Conservation (phyloP, 1,140 invertebrate species). For the Drosophila bocqueti region DNA sequence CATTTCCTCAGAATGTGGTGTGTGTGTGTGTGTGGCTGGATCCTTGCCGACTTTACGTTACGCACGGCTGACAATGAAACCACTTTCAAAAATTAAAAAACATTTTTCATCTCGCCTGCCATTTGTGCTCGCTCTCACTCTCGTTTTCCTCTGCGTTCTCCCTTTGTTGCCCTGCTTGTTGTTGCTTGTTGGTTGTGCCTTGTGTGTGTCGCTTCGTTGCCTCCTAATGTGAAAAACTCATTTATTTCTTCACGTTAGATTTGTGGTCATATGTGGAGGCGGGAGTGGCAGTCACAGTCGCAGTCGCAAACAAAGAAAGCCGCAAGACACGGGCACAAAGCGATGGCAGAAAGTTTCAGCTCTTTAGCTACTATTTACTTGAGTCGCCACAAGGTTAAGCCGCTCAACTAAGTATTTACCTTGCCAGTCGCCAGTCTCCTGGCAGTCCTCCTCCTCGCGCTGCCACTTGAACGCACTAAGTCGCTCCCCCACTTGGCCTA, state of each 20-base stretch:
- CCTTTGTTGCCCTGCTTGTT: conserved; percentile 42
- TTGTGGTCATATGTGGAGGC: conserved; percentile 69
- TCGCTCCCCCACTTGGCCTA: conserved; percentile 34
- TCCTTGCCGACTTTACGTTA: conserved; percentile 80
- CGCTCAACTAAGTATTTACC: conserved; percentile 69
- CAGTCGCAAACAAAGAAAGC: conserved; percentile 41
- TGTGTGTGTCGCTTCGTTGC: conserved; percentile 77
- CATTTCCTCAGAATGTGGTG: conserved; percentile 60
- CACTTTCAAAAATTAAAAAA: conserved; percentile 85
- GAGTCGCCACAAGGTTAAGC: conserved; percentile 72
- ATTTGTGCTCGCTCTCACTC: conserved; percentile 64
- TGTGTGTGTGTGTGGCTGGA: conserved; percentile 37
- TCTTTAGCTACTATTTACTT: conserved; percentile 61
- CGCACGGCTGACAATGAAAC: conserved; percentile 85
- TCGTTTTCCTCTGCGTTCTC: conserved; percentile 44
- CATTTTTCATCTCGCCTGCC: conserved; percentile 83
- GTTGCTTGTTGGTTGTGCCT: conserved; percentile 55
- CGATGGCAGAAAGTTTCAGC: conserved; percentile 28
- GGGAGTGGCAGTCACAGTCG: conserved; percentile 2
- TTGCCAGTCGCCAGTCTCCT: conserved; percentile 20
- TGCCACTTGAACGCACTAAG: conserved; percentile 70
- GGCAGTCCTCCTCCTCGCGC: conserved; percentile 6
- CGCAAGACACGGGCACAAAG: conserved; percentile 12
- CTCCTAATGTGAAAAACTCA: conserved; percentile 82
- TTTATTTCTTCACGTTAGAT: conserved; percentile 82